These are phyloP conservation scores for Silurus asotus DNA, from an alignment of 2,113 vertebrate species.

Conservation along the genomic window DNA sequence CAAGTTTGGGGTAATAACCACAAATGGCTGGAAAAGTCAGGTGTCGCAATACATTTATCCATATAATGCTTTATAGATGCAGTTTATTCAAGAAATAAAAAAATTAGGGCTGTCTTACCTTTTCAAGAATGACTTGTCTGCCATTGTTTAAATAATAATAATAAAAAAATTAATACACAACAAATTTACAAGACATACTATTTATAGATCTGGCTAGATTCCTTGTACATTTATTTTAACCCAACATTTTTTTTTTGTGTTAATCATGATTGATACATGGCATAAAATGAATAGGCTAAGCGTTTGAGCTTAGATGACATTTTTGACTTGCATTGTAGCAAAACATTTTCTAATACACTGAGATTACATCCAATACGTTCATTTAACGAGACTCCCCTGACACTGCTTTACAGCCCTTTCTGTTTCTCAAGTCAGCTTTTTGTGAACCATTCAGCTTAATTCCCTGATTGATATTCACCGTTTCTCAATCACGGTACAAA, in stretches of 20 bases:
- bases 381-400: not conserved
- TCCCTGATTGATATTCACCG: slow-evolving; percentile 29
- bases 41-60: too few relatives aligned
- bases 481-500: slow-evolving; percentile 6
- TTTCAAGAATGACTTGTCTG: not conserved
- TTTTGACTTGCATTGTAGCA: not conserved
- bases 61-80: not conserved
- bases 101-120: not conserved
- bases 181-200: not conserved
- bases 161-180: not conserved
- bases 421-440: slow-evolving; percentile 5
- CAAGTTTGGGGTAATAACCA: too few relatives aligned
- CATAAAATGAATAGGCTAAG: not conserved
- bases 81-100: not conserved
- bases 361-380: not conserved
- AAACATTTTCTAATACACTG: not conserved
- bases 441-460: slow-evolving; percentile 24
- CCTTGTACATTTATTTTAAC: not conserved
- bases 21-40: too few relatives aligned
- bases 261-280: not conserved
- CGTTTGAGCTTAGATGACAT: not conserved
- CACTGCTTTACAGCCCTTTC: not conserved
- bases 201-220: not conserved
- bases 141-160: not conserved
- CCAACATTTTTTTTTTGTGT: not conserved